Evolutionary conservation across 2,888 invertebrate genomes (phyloP).

Genomic region (Papilio protenor): DNA sequence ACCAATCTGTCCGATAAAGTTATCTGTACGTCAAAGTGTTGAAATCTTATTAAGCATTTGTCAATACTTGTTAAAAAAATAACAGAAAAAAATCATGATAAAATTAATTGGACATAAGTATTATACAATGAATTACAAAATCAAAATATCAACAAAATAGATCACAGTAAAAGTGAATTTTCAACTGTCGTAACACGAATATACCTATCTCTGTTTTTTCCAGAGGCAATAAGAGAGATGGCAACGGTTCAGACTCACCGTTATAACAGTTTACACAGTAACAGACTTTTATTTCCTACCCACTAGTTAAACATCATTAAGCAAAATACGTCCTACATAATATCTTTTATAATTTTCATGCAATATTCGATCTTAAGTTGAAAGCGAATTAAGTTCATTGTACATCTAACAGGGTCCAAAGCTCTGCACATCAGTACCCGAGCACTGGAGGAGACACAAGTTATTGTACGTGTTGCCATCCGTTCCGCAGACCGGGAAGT

Average conservation of each 20-base stretch:
- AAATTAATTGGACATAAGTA: neutral
- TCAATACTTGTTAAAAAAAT: neutral
- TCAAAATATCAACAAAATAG: constrained; percentile 1
- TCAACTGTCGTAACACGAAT: neutral
- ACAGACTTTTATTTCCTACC: neutral
- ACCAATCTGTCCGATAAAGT: neutral
- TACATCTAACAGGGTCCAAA: constrained; percentile 49
- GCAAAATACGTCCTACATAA: too few relatives aligned
- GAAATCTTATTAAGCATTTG: neutral
- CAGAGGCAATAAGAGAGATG: neutral
- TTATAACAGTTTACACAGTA: neutral
- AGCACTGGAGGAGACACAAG: constrained; percentile 86
- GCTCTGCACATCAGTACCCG: constrained; percentile 57
- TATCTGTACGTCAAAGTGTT: neutral
- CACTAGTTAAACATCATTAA: neutral
- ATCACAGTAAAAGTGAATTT: neutral
- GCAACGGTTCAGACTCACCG: neutral
- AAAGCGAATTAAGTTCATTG: neutral
- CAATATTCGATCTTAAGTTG: too few relatives aligned
- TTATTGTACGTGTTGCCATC: constrained; percentile 88
- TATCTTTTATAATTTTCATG: too few relatives aligned
- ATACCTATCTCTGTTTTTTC: neutral
- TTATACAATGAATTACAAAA: neutral
- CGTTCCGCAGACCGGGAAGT: constrained; percentile 84
- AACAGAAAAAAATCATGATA: neutral